Evolutionary conservation across 2,113 vertebrate genomes (phyloP), one percentile per base, ranked within the genome.

Genomic region (Romanogobio albipinnatus): DNA sequence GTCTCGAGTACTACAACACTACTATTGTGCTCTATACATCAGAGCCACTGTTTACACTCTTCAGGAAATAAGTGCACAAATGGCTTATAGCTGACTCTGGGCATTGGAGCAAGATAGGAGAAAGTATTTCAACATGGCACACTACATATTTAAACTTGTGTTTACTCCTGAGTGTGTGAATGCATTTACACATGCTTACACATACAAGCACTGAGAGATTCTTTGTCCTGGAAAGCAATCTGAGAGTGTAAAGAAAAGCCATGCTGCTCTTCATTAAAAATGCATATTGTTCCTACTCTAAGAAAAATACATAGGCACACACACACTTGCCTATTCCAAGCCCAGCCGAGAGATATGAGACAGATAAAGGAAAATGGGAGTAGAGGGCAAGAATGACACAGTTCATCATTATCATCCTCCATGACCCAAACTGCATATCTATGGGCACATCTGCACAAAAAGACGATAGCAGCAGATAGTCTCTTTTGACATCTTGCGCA

Each of bases 201-300:
- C 64, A 71, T 33, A 76, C 47, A 81, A 70, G 89, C 89, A 90
- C 88, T 89, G 78, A 92, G 89, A 90, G 88, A 88, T 88, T 92
- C 90, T 86, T 86, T 88, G 92, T 94, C 92, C 86, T 91, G 89
- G 91, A 92, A 91, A 92, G 91, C 66, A 90, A 92, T 92, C 88
- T 90, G 89, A 93, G 89, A 83, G 85, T 90, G 90, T 82, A 84
- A 84, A 87, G 88, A 87, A 90, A 89, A 91, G 88, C 88, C 92
- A 91, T 82, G 88, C 87, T 90, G 93, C 90, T 93, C 59, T 84
- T 86, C 90, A 92, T 94, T 91, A 93, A 93, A 91, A 84, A 92
- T 93, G 89, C 81, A 93, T 93, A 86, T 86, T 85, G 84, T 87
- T 90, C 85, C 89, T 86, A 88, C 86, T 90, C 89, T 68, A 88